Evolutionary conservation across 2,797 vertebrate species (phyloP).

Genomic region (Prunella strophiata): DNA sequence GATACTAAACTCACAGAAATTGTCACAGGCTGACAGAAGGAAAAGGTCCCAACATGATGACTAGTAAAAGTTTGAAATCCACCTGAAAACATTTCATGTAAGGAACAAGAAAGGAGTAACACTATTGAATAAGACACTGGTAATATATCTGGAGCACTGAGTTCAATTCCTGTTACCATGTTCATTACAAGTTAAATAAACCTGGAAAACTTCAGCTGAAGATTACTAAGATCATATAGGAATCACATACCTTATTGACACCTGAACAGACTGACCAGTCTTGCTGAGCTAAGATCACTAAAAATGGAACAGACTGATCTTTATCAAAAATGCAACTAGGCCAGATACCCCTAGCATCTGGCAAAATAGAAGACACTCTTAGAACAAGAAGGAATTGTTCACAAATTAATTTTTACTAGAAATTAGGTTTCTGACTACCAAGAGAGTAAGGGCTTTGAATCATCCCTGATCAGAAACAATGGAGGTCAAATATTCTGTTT

Average conservation of each 20-base stretch:
- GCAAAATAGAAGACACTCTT: background rate
- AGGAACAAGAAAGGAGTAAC: background rate
- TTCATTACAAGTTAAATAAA: background rate
- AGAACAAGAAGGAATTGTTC: background rate
- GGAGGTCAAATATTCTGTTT: background rate
- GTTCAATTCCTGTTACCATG: background rate
- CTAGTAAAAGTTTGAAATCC: background rate
- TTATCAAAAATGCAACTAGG: background rate
- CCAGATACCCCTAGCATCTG: background rate
- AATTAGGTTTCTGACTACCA: background rate
- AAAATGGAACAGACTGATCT: background rate
- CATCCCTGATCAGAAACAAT: background rate
- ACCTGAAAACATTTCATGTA: background rate
- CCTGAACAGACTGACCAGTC: background rate
- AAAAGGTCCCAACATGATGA: background rate
- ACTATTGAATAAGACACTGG: background rate
- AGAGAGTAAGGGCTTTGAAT: background rate
- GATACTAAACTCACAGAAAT: background rate
- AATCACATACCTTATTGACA: background rate
- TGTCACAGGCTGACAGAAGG: background rate
- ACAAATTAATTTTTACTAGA: background rate
- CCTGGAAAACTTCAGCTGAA: background rate
- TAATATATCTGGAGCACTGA: background rate
- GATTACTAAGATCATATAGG: background rate
- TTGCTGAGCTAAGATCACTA: background rate